These are phyloP conservation scores for Lasioglossum villosulum DNA, from an alignment of 2,888 invertebrate genomes.

Conservation along the genomic window DNA sequence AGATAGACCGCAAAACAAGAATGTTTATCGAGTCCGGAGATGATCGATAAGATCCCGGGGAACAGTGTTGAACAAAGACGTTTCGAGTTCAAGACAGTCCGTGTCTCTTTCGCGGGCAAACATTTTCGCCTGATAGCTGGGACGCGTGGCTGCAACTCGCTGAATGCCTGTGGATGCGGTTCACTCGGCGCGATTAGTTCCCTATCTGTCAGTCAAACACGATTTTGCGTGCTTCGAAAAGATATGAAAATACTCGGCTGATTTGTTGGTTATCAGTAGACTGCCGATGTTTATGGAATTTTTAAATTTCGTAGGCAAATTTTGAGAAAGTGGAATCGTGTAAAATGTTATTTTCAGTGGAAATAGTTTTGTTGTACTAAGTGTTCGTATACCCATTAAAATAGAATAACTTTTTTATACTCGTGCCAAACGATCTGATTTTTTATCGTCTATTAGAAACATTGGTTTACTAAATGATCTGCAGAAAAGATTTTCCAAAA, in stretches of 20 bases:
- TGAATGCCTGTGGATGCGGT: slow-evolving; percentile 1
- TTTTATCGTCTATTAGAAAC: too few species aligned
- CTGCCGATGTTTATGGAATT: too few species aligned
- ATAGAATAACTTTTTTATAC: too few species aligned
- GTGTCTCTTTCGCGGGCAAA: slow-evolving; percentile 39
- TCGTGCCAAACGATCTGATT: too few species aligned
- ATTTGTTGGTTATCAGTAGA: background rate
- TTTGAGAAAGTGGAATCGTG: too few species aligned
- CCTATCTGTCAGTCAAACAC: background rate
- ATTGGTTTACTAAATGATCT: too few species aligned
- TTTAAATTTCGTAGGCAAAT: too few species aligned
- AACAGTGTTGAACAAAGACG: slow-evolving; percentile 27
- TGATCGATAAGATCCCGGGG: slow-evolving; percentile 47
- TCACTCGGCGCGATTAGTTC: background rate
- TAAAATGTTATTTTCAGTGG: too few species aligned
- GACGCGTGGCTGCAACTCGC: slow-evolving; percentile 21
- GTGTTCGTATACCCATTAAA: too few species aligned
- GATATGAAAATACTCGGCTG: background rate
- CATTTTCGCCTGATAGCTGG: slow-evolving; percentile 51
- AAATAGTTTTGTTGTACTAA: too few species aligned
- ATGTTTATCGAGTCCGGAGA: slow-evolving; percentile 38
- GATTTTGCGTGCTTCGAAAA: background rate
- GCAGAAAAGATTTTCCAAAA: too few species aligned
- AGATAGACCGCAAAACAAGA: slow-evolving; percentile 22
- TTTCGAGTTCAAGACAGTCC: slow-evolving; percentile 31